A percentile compares a stretch with the other conserved stretches of the same genome.
Evolutionary conservation across 2,888 invertebrate genomes (phyloP).

Genomic region (Phyllotreta cruciferae): DNA sequence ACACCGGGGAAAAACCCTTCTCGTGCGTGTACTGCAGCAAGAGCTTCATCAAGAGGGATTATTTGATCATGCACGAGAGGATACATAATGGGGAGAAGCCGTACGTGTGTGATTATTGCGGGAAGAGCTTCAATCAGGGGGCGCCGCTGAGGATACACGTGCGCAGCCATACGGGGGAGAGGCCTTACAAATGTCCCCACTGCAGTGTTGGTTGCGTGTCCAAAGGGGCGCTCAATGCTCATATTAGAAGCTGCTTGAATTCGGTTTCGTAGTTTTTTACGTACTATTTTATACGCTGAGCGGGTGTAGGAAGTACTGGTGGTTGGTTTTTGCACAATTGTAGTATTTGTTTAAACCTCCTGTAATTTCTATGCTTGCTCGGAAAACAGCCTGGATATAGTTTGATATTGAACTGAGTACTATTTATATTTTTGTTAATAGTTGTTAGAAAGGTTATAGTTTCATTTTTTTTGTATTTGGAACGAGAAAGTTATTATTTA

Average conservation of each 20-base stretch:
- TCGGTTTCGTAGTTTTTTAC: constrained; percentile 26
- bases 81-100: constrained; percentile 70
- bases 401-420: background rate
- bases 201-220: constrained; percentile 68
- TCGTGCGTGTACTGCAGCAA: constrained; percentile 54
- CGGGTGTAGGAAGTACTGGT: too few relatives aligned
- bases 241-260: constrained; percentile 61
- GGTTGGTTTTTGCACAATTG: too few relatives aligned
- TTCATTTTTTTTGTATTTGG: too few relatives aligned
- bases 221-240: constrained; percentile 66
- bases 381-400: too few relatives aligned
- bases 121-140: constrained; percentile 69
- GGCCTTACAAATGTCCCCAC: constrained; percentile 66
- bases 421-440: background rate
- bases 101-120: constrained; percentile 67
- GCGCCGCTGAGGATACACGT: constrained; percentile 69
- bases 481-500: too few relatives aligned
- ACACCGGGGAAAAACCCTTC: constrained; percentile 55
- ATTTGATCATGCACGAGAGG: constrained; percentile 67
- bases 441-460: background rate
- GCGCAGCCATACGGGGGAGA: constrained; percentile 68
- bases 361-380: too few relatives aligned
- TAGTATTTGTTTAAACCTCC: too few relatives aligned
- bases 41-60: constrained; percentile 54
- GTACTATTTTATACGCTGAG: background rate